These are phyloP conservation scores for Polydesmus complanatus DNA, from an alignment of 2,888 invertebrate species.

Conservation along the genomic window DNA sequence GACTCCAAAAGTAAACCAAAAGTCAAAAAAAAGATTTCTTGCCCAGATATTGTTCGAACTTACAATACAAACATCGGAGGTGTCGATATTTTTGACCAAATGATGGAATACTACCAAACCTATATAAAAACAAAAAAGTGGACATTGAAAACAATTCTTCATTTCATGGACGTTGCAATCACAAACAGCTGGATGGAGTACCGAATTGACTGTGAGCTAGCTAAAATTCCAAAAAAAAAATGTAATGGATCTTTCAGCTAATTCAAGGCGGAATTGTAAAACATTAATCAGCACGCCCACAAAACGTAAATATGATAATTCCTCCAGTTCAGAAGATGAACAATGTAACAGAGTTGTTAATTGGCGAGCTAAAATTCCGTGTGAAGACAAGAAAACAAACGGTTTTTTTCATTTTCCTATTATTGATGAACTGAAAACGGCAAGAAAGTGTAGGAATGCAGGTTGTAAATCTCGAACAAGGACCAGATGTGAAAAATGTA, in stretches of 20 bases:
- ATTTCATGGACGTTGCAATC: constrained; percentile 22
- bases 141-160: constrained; percentile 19
- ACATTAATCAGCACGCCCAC: neutral
- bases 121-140: constrained; percentile 20
- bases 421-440: too few species aligned
- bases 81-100: constrained; percentile 22
- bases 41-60: constrained; percentile 22
- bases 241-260: too few species aligned
- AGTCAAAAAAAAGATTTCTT: too few species aligned
- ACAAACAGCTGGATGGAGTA: constrained; percentile 24
- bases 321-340: neutral
- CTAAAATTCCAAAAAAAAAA: constrained; percentile 6
- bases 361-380: too few species aligned
- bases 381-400: too few species aligned
- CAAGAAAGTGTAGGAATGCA: neutral
- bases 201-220: constrained; percentile 6
- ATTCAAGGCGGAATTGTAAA: too few species aligned
- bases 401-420: too few species aligned
- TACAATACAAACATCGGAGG: constrained; percentile 27
- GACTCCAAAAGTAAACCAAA: too few species aligned
- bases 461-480: neutral
- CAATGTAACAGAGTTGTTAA: neutral
- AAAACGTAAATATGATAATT: neutral
- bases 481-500: constrained; percentile 5
- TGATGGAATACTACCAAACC: constrained; percentile 20